A percentile compares a stretch with the other conserved stretches of the same genome.
Evolutionary conservation across 2,797 vertebrate species (phyloP).

Genomic region (Ispidina lecontei): DNA sequence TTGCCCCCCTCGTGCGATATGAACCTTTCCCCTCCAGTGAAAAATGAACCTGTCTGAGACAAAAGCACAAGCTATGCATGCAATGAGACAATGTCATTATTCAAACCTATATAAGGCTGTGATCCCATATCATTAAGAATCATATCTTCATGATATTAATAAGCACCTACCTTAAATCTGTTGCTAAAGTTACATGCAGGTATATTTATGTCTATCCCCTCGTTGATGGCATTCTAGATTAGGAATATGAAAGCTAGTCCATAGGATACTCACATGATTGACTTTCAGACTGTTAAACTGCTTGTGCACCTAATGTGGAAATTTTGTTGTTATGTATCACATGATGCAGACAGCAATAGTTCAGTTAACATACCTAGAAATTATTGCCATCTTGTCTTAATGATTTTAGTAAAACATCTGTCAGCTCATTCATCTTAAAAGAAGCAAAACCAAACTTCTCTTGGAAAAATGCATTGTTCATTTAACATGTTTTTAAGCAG

Average conservation of each 20-base stretch:
- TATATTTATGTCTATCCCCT: conserved; percentile 74
- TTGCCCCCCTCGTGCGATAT: conserved; percentile 86
- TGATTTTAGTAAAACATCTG: conserved; percentile 75
- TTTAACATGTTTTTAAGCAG: conserved; percentile 66
- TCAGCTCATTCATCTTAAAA: conserved; percentile 72
- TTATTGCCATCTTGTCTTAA: conserved; percentile 69
- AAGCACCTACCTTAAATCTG: conserved; percentile 75
- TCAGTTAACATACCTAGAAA: conserved; percentile 70
- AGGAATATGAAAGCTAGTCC: conserved; percentile 29
- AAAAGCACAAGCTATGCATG: conserved; percentile 86
- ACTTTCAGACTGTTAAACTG: conserved; percentile 49
- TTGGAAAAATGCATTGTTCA: conserved; percentile 57
- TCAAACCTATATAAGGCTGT: conserved; percentile 83
- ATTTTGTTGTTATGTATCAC: conserved; percentile 7
- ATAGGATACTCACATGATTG: conserved; percentile 4
- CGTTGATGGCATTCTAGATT: conserved; percentile 61
- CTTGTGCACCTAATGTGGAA: not conserved
- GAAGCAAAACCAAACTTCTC: not conserved
- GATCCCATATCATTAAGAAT: conserved; percentile 85
- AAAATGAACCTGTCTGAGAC: conserved; percentile 94
- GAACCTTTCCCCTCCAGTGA: conserved; percentile 92
- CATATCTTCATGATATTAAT: conserved; percentile 84
- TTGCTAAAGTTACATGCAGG: conserved; percentile 63
- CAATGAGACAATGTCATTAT: conserved; percentile 84
- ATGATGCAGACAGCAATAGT: conserved; percentile 33